phyloP scores from a whole-genome alignment of 2,888 invertebrate genomes.

The Drosophila paramelanica region DNA sequence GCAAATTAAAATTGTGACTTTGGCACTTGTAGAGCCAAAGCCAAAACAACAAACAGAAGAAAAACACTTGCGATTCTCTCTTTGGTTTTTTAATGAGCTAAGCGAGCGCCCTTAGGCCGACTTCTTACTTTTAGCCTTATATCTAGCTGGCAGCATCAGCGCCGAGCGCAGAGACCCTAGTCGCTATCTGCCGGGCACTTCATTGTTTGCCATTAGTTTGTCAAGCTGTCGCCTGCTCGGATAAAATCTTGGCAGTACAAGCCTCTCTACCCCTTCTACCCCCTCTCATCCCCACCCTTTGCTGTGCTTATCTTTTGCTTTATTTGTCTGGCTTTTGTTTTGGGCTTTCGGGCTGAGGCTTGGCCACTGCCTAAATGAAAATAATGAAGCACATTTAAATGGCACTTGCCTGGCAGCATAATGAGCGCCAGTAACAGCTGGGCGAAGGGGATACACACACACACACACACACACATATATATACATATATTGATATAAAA shows the following conservation, averaged over 20 bases:
- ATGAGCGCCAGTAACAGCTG: constrained; percentile 40
- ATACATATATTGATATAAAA: constrained; percentile 42
- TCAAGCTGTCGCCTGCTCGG: constrained; percentile 67
- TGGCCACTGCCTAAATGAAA: constrained; percentile 47
- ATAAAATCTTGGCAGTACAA: constrained; percentile 21
- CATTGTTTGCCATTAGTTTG: constrained; percentile 72
- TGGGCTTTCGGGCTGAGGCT: constrained; percentile 12
- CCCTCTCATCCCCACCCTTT: background rate
- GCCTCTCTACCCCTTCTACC: too few species aligned
- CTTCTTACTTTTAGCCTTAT: constrained; percentile 23
- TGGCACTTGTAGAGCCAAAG: constrained; percentile 69
- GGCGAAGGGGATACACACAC: background rate
- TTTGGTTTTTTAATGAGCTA: constrained; percentile 72
- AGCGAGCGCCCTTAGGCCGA: constrained; percentile 35
- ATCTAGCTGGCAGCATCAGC: constrained; percentile 28
- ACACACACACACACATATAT: background rate
- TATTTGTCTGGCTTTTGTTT: constrained; percentile 63
- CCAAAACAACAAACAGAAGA: constrained; percentile 1
- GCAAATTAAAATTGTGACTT: constrained; percentile 76
- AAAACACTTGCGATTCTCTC: constrained; percentile 29
- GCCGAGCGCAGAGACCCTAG: constrained; percentile 1
- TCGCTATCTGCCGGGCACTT: constrained; percentile 24
- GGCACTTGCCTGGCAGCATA: constrained; percentile 53
- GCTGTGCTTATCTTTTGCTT: constrained; percentile 68
- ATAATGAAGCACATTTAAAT: constrained; percentile 69